Conservation (phyloP, 2,113 vertebrate species). For the Epinephelus moara region DNA sequence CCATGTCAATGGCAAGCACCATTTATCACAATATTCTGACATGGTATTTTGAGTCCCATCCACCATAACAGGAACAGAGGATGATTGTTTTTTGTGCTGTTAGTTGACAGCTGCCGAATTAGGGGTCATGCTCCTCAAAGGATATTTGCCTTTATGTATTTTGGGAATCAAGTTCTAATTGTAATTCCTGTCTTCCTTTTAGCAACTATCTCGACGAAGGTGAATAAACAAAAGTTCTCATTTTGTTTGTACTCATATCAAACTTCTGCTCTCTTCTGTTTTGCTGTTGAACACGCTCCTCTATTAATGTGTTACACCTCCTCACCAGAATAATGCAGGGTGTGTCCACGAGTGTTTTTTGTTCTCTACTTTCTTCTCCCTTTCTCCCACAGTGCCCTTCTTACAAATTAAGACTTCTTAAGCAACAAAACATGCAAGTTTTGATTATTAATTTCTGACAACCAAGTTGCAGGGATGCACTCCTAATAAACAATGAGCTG, state of each 20-base stretch:
- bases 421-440: neutral
- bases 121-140: neutral
- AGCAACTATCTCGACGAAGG: neutral
- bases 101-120: constrained; percentile 35
- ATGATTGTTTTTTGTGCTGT: constrained; percentile 22
- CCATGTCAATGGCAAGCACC: constrained; percentile 33
- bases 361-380: neutral
- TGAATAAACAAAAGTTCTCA: constrained; percentile 1
- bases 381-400: too few species aligned
- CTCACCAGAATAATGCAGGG: neutral
- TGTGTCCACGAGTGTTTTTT: neutral
- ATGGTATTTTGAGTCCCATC: constrained; percentile 22
- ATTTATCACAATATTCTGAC: constrained; percentile 24
- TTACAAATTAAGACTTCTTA: too few species aligned
- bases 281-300: neutral
- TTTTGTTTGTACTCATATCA: neutral
- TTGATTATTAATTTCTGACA: neutral
- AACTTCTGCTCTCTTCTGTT: neutral
- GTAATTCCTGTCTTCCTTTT: neutral
- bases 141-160: neutral
- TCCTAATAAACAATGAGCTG: too few species aligned
- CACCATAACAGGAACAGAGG: neutral
- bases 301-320: neutral
- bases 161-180: neutral
- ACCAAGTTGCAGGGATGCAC: neutral